Base-by-base conservation (phyloP, 2,113 vertebrate genomes). In the Cygnus atratus region DNA sequence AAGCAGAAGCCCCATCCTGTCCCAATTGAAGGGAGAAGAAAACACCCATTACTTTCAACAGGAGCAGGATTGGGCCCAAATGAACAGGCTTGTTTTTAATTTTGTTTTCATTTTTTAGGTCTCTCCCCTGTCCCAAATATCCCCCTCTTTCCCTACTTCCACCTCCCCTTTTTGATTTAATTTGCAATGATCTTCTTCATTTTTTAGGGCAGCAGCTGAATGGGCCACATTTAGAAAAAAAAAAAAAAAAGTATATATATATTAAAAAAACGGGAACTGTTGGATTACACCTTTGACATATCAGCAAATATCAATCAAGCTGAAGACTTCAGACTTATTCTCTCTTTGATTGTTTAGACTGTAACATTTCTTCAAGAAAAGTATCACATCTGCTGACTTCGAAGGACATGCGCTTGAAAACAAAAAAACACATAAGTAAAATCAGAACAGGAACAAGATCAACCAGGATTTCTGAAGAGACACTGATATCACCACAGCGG, bases 191-290 rank as follows among this genome's bases (percentile, higher is more conserved):
- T 98, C 96, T 97, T 97, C 97, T 97, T 98, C 98, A 97, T 99
- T 99, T 97, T 95, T 98, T 98, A 98, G 98, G 98, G 98, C 98
- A 98, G 98, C 98, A 98, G 98, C 97, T 99, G 98, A 99, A 98
- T 98, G 98, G 98, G 98, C 98, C 98, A 98, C 98, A 98, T 98
- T 98, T 98, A 98, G 95, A 93, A 77, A 97, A 97, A 97, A 46
- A 98, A 94, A 96, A 97, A 97, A 98, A 97, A 97, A 98, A 97
- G 88, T 96, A 97, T 98, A 98, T 98, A 74, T 98, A 96, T 98
- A 96, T 95, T 90, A 86, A 91, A 97, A 95, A 96, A 98, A 98
- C 10, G 4, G 97, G 93, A 98, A 98, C 98, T 98, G 98, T 98
- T 98, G 98, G 98, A 98, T 98, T 97, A 98, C 98, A 98, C 96